Conservation (phyloP, 2,113 vertebrate genomes). For the Gobius niger region DNA sequence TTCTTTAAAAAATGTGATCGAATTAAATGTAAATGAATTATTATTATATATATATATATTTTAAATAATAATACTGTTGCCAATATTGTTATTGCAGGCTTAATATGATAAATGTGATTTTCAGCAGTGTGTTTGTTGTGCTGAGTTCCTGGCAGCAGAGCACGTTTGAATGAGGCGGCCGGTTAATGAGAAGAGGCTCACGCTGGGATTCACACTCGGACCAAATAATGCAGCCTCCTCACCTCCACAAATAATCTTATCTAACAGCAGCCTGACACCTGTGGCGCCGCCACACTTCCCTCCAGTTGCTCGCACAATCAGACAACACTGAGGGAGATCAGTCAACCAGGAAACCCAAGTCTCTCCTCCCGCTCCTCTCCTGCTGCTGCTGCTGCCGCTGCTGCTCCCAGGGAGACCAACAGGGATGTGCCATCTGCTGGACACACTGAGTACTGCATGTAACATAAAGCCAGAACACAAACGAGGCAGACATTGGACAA, state of each 20-base stretch:
- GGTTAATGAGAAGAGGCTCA: slow-evolving; percentile 50
- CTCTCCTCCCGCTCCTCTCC: not conserved
- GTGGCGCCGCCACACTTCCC: slow-evolving; percentile 70
- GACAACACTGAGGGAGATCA: slow-evolving; percentile 71
- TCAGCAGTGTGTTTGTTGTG: slow-evolving; percentile 8
- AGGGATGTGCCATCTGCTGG: slow-evolving; percentile 74
- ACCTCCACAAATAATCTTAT: slow-evolving; percentile 74
- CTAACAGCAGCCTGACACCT: slow-evolving; percentile 73
- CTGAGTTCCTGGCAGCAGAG: slow-evolving; percentile 37
- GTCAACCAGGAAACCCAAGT: slow-evolving; percentile 72
- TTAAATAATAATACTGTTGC: no score
- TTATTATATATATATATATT: no score
- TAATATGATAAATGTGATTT: not conserved
- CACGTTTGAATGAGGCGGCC: slow-evolving; percentile 41
- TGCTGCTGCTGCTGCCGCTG: not conserved
- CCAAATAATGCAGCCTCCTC: slow-evolving; percentile 59
- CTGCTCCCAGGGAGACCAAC: slow-evolving; percentile 53
- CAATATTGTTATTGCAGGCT: no score
- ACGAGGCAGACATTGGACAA: not conserved
- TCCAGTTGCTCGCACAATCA: slow-evolving; percentile 69
- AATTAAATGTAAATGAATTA: no score
- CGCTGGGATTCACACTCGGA: slow-evolving; percentile 15
- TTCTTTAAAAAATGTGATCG: no score
- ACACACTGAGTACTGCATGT: slow-evolving; percentile 39
- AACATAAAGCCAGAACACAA: not conserved